Percentiles rank a stretch among this genome's conserved stretches.
phyloP scores from a whole-genome alignment of 2,797 vertebrate species.

The Lepus townsendii region DNA sequence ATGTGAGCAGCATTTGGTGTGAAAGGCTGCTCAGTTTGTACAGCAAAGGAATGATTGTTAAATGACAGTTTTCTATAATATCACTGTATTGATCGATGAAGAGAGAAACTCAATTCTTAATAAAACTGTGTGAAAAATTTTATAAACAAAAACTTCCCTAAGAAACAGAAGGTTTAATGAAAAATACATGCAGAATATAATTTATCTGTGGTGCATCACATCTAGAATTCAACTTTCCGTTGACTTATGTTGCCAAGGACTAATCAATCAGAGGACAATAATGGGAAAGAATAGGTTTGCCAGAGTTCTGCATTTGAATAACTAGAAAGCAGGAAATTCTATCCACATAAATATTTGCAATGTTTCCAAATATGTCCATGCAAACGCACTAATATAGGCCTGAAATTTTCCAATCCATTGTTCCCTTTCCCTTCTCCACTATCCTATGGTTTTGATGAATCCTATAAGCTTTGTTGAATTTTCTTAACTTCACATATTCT shows the following conservation, averaged over 20 bases:
- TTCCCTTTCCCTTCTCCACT: neutral
- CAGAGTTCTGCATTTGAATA: neutral
- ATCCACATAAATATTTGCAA: neutral
- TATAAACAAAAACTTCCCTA: neutral
- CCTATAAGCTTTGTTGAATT: neutral
- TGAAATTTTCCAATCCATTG: neutral
- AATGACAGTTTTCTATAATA: neutral
- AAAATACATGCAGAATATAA: neutral
- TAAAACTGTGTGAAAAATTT: neutral
- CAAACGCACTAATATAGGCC: fast-evolving
- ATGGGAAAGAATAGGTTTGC: neutral
- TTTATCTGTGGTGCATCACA: neutral
- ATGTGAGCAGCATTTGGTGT: fast-evolving
- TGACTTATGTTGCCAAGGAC: neutral
- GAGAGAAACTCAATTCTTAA: neutral
- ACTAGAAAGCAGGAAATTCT: neutral
- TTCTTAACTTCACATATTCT: neutral
- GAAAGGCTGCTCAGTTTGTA: neutral
- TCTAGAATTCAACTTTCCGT: neutral
- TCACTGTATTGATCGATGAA: neutral
- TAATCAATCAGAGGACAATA: neutral
- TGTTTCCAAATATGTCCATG: neutral
- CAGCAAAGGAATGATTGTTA: neutral
- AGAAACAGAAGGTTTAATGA: neutral
- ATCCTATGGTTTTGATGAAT: neutral